Evolutionary conservation across 2,888 invertebrate species (phyloP).

Genomic region (Ophion costatus): DNA sequence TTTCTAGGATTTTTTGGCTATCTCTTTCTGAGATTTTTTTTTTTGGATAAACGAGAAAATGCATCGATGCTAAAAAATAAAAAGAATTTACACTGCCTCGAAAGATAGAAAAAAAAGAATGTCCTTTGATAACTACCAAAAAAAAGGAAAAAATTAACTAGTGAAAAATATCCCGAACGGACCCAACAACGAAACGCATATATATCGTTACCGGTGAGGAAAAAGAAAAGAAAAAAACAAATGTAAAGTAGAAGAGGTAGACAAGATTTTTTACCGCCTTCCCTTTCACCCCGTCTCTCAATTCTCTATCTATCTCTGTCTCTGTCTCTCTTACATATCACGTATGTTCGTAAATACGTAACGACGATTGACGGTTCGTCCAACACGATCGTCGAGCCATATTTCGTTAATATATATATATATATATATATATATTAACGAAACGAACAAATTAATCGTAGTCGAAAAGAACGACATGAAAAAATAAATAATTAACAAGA

Average conservation of each 20-base stretch:
- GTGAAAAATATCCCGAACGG: conserved; percentile 3
- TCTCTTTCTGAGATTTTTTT: neutral
- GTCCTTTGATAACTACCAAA: conserved; percentile 52
- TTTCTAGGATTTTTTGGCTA: neutral
- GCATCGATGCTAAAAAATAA: conserved; percentile 38
- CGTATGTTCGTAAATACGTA: conserved; percentile 54
- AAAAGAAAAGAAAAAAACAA: conserved; percentile 32
- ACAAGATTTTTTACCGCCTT: conserved; percentile 46
- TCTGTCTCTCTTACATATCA: conserved; percentile 65
- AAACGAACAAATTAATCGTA: conserved; percentile 19
- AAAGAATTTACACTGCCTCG: conserved; percentile 55
- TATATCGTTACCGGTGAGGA: conserved; percentile 69
- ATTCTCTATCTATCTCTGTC: neutral
- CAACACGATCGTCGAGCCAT: conserved; percentile 3
- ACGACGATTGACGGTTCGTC: conserved; percentile 31
- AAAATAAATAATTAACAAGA: neutral
- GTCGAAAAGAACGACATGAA: conserved; percentile 16
- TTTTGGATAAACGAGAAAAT: neutral
- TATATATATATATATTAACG: neutral
- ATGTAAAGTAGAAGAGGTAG: conserved; percentile 58
- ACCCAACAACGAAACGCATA: too few relatives aligned
- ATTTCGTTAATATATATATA: neutral
- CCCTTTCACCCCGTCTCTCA: conserved; percentile 54
- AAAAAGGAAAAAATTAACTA: conserved; percentile 2
- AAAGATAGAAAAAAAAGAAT: conserved; percentile 32